These are phyloP conservation scores for Myocastor coypus DNA, from an alignment of 2,113 vertebrate species.

Conservation along the genomic window DNA sequence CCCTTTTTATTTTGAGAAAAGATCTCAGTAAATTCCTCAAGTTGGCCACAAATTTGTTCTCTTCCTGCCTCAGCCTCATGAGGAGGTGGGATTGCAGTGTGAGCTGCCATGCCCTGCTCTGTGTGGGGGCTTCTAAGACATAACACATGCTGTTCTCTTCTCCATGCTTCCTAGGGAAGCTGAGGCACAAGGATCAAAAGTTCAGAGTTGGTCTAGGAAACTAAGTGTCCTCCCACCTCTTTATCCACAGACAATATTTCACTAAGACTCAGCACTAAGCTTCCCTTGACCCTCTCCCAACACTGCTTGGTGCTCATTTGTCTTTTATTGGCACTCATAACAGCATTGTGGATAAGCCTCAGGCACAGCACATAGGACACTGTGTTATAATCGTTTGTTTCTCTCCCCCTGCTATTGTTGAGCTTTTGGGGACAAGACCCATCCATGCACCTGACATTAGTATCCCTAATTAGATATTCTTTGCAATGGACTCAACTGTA, in stretches of 20 bases:
- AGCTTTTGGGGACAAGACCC: neutral
- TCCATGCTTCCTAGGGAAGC: neutral
- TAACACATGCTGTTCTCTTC: neutral
- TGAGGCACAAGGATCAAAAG: too few relatives aligned
- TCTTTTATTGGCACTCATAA: neutral
- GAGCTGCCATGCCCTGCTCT: neutral
- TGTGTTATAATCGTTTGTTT: neutral
- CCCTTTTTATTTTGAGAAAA: neutral
- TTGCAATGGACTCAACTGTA: slow-evolving; percentile 15
- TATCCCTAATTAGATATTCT: neutral
- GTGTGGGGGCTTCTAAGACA: neutral
- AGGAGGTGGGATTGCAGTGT: neutral
- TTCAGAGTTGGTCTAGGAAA: too few relatives aligned
- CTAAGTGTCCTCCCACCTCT: neutral
- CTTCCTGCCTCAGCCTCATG: neutral
- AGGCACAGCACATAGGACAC: neutral
- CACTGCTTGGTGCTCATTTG: neutral
- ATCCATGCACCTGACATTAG: neutral
- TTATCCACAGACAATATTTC: neutral
- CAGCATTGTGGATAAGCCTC: neutral
- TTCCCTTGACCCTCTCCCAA: neutral
- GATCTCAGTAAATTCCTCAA: neutral
- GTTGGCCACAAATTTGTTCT: neutral
- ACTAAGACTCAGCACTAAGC: neutral
- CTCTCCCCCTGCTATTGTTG: neutral